Conservation (phyloP, 2,888 invertebrate genomes). For the Drosophila mimetica region DNA sequence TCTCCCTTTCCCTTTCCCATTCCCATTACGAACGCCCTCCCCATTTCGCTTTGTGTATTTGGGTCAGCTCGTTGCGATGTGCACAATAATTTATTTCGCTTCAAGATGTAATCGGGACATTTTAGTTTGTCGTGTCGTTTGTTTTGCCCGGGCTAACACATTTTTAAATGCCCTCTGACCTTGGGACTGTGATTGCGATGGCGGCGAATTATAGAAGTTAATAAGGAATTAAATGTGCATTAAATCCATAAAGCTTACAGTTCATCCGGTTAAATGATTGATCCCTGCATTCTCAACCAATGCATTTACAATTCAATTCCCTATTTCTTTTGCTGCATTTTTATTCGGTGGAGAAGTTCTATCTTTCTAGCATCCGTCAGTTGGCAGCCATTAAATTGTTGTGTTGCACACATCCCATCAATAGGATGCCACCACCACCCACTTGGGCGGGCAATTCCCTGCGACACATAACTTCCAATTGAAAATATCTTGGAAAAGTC, state of each 20-base stretch:
- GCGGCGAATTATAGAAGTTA: slow-evolving; percentile 44
- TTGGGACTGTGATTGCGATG: slow-evolving; percentile 52
- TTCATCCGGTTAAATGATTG: slow-evolving; percentile 10
- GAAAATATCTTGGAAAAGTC: slow-evolving; percentile 71
- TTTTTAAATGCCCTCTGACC: slow-evolving; percentile 61
- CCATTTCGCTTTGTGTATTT: slow-evolving; percentile 51
- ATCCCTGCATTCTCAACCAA: slow-evolving; percentile 10
- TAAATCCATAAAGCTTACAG: background rate
- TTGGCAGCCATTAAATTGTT: slow-evolving; percentile 37
- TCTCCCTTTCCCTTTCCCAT: slow-evolving; percentile 28
- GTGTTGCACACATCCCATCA: slow-evolving; percentile 28
- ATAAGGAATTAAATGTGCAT: slow-evolving; percentile 9
- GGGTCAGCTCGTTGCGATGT: slow-evolving; percentile 69
- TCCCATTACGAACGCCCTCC: slow-evolving; percentile 26
- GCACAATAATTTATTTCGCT: slow-evolving; percentile 71
- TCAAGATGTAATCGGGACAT: slow-evolving; percentile 62
- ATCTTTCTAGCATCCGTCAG: slow-evolving; percentile 35
- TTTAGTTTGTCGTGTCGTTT: slow-evolving; percentile 48
- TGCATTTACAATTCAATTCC: slow-evolving; percentile 38
- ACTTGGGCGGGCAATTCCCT: slow-evolving; percentile 25
- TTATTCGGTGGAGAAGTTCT: background rate
- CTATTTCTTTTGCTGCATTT: slow-evolving; percentile 21
- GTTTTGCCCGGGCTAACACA: slow-evolving; percentile 44
- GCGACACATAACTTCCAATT: slow-evolving; percentile 55
- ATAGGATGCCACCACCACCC: slow-evolving; percentile 9